Base-by-base conservation (phyloP, 2,113 vertebrate genomes). In the Plectropomus leopardus region DNA sequence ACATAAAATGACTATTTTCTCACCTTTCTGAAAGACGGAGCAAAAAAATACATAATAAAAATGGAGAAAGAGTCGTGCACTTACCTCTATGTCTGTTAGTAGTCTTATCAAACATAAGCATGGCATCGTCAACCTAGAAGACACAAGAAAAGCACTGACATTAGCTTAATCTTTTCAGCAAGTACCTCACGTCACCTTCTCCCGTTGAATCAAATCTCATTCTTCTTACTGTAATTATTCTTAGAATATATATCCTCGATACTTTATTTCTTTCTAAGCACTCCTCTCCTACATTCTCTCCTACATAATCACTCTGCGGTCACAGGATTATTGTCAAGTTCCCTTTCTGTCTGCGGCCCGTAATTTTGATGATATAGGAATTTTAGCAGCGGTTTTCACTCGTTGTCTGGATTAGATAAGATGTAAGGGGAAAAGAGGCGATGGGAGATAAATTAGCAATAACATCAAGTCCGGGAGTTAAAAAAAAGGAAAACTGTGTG, bases 61-160 rank as follows among this genome's bases (percentile, higher is more conserved):
- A 63, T 13, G 21, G 55, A 55, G 50, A 34, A 68, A 71, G 51
- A 42, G 34, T 11, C 24, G 44, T 48, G 57, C 53, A 82, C 97
- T 97, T 96, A 99, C 98, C 97, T 99, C 98, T 96, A 95, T 99
- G 98, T 95, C 98, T 97, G 96, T 99, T 99, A 92, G 98, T 99
- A 3, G 98, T 98, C 96, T 99, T 99, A 93, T 99, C 98, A 82
- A 99, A 99, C 98, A 99, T 99, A 80, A 99, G 97, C 98, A 99
- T 99, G 72, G 98, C 98, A 26, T 99, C 98, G 80, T 99, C 98
- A 64, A 99, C 97, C 98, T 99, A 96, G 51, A 96, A 96, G 93
- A 96, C 88, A 96, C 9, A 88, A 85, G 72, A 87, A 86, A 85
- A 78, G 71, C 69, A 54, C 30, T 54, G 81, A 82, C 72, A 76